Evolutionary conservation across 2,888 invertebrate species (phyloP), one percentile per base, ranked within the genome.

Genomic region (Lysandra coridon): DNA sequence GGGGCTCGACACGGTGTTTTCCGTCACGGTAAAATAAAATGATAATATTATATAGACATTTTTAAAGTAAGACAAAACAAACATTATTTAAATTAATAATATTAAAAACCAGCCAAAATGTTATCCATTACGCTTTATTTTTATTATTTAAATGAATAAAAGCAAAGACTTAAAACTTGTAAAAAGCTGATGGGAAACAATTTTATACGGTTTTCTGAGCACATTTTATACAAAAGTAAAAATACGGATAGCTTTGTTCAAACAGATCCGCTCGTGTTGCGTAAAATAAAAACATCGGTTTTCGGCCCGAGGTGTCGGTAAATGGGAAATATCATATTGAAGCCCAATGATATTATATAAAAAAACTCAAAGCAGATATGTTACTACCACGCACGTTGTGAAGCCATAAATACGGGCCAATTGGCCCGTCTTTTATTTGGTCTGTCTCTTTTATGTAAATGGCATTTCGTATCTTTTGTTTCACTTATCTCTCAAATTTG

Each of bases 201-300:
- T 69, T 69, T 69, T 69, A 33, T 37, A 69, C 33, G 33, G 33
- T 37, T 69, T 69, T 69, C 69, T 69, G 69, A 37, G 37, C 33
- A 69, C 33, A 33, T 5, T 69, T 69, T 30, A 64, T 4, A 64
- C 14, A 30, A 69, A 69, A 69, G 33, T 33, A 37, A 69, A 69
- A 37, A 64, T 12, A 64, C 14, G 1, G 4, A 37, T 37, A 69
- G 33, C 33, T 14, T 69, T 69, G 5, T 37, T 37, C 33, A 69
- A 69, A 69, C 69, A 33, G 33, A 69, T 69, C 33, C 14, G 69
- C 33, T 69, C 33, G 69, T 69, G 17, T 33, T 17, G 69, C 69
- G 33, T 69, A 37, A 69, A 69, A 69, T 37, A 69, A 69, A 69
- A 33, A 69, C 12, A 33, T 33, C 33, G 33, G 33, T 33, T 69